phyloP scores from a whole-genome alignment of 2,113 vertebrate species.

The Psilopsiagon aymara region DNA sequence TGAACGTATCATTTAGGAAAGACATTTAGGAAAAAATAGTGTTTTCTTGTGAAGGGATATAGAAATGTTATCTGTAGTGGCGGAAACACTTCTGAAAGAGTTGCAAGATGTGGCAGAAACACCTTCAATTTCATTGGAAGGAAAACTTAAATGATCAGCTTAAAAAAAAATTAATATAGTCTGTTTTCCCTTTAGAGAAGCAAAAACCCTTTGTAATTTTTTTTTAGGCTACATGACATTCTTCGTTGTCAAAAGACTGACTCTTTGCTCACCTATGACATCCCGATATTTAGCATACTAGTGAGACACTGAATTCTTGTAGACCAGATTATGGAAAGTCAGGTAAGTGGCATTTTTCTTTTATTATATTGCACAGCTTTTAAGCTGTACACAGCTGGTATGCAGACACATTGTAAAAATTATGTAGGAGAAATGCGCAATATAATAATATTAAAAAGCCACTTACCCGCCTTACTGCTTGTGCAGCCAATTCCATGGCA shows the following conservation, averaged over 20 bases:
- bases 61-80: neutral
- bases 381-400: neutral
- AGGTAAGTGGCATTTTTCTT: conserved; percentile 54
- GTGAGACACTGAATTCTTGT: conserved; percentile 38
- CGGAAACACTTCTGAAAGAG: neutral
- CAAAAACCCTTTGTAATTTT: conserved; percentile 22
- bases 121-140: neutral
- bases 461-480: neutral
- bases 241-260: neutral
- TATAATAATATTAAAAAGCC: conserved; percentile 48
- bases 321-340: neutral
- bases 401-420: neutral
- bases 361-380: conserved; percentile 50
- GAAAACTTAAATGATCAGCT: neutral
- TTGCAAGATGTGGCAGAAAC: neutral
- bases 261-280: neutral
- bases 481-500: neutral
- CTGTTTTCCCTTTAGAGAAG: neutral
- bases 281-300: conserved; percentile 32
- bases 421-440: neutral
- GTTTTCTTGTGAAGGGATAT: neutral
- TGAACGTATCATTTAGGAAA: neutral
- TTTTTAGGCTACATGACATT: conserved; percentile 32
- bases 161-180: neutral
- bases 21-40: neutral